phyloP scores from a whole-genome alignment of 2,888 invertebrate species.

The Agrochola lychnidis region DNA sequence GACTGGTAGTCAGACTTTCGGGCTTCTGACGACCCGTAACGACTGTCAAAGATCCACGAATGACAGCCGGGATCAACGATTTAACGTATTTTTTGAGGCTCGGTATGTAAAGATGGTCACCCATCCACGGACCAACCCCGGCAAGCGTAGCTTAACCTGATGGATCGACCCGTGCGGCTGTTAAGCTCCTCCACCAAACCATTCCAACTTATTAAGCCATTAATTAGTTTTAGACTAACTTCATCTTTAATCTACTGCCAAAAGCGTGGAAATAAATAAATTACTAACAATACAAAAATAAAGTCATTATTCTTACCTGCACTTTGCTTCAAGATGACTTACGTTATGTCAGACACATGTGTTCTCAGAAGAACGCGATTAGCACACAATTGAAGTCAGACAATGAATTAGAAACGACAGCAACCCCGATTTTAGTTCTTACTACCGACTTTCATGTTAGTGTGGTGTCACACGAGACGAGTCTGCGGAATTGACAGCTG shows the following conservation, averaged over 20 bases:
- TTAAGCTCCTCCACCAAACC: not conserved
- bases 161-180: too few species aligned
- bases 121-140: too few species aligned
- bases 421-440: conserved; percentile 63
- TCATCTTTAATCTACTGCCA: conserved; percentile 11
- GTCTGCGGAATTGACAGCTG: conserved; percentile 33
- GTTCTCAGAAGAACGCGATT: conserved; percentile 59
- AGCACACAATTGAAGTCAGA: conserved; percentile 62
- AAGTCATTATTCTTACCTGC: conserved; percentile 29
- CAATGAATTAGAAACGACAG: conserved; percentile 68
- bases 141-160: too few species aligned
- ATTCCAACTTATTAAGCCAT: not conserved
- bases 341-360: conserved; percentile 59
- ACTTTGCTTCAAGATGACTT: conserved; percentile 40
- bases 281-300: conserved; percentile 24
- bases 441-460: conserved; percentile 65
- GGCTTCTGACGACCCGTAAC: too few species aligned
- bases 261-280: conserved; percentile 29
- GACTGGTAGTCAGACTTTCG: too few species aligned
- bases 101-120: too few species aligned
- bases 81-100: too few species aligned
- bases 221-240: conserved; percentile 9
- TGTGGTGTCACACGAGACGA: conserved; percentile 14
- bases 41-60: too few species aligned
- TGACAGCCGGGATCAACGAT: too few species aligned